Evolutionary conservation across 2,888 invertebrate genomes (phyloP).

Genomic region (Agriopis marginaria): DNA sequence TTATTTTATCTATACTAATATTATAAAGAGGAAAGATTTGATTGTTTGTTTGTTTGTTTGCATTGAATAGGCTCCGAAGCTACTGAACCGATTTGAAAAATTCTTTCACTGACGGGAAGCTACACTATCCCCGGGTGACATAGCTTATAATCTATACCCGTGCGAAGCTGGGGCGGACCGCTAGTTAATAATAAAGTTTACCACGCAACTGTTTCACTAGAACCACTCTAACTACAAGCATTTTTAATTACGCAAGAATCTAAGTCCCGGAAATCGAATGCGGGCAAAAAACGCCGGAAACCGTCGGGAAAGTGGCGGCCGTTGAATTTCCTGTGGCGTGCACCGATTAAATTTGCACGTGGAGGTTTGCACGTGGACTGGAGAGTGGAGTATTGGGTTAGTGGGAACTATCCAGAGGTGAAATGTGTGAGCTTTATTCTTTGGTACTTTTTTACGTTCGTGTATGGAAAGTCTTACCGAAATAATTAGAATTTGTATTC

Average conservation of each 20-base stretch:
- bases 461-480: background rate
- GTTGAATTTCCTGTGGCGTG: constrained; percentile 24
- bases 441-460: background rate
- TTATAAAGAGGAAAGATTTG: no score
- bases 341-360: constrained; percentile 58
- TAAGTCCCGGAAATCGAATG: constrained; percentile 47
- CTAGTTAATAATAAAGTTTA: no score
- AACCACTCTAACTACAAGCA: constrained; percentile 3
- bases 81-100: no score
- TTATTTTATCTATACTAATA: no score
- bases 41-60: no score
- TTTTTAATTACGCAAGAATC: constrained; percentile 36
- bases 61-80: no score
- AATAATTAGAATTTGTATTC: no score
- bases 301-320: constrained; percentile 18
- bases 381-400: constrained; percentile 34
- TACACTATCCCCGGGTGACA: no score
- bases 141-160: no score
- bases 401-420: background rate
- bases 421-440: background rate
- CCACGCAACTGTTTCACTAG: background rate
- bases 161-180: no score
- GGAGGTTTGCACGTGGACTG: constrained; percentile 44
- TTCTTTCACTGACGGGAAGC: no score
- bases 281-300: constrained; percentile 49